Evolutionary conservation across 2,888 invertebrate species (phyloP), one percentile per base, ranked within the genome.

Genomic region (Drosophila borealis): DNA sequence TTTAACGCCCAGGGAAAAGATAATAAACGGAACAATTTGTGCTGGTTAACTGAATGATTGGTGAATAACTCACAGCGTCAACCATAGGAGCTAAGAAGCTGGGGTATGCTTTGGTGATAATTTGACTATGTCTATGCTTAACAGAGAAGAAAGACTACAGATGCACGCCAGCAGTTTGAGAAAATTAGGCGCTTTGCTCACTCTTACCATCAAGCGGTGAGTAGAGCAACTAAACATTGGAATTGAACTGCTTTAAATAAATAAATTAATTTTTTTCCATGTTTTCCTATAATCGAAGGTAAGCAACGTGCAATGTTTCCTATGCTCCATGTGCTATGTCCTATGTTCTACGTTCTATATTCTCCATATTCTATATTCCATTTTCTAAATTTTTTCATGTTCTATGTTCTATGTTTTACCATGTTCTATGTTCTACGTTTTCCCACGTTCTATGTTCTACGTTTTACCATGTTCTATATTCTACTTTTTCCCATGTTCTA

Each of bases 221-320:
- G 66, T 59, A 71, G 67, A 13, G 19, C 1, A 66, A 75, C 46
- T 54, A 25, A 6, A 5, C 4, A 0, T 21, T 8, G 0, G 2
- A n/a, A 9, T 39, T 48, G 0, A 4, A 51, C 59, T 55, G 55
- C 56, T 53, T 70, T 0, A 4, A 2, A 4, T 3, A 11, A 14
- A 33, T 14, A 1, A 0, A 9, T 37, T n/a, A n/a, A n/a, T n/a
- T n/a, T n/a, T n/a, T 5, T 10, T 44, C 34, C 14, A 68, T 36
- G 68, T 21, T 55, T 41, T 69, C 34, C 68, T 53, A 68, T 68
- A 67, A 68, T 33, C 11, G 0, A 21, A 21, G 4, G 6, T 11
- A 14, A 17, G 37, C 25, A 17, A 13, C 11, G 13, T 13, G 1
- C 13, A 9, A 53, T 36, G n/a, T 8, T 41, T 33, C 5, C 11